phyloP scores from a whole-genome alignment of 2,113 vertebrate genomes.

The Bujurquina vittata region DNA sequence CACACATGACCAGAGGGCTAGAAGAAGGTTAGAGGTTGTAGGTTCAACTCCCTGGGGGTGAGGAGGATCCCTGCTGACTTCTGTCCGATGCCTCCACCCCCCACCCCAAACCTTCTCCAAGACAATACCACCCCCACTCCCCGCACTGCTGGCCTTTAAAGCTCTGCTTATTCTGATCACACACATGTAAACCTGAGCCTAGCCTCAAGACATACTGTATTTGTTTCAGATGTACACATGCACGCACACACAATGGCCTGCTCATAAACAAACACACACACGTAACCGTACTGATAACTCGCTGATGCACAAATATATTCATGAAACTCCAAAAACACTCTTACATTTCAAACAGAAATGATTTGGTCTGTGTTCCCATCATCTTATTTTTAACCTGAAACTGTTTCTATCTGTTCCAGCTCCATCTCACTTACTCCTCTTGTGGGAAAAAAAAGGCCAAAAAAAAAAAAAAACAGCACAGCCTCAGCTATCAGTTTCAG shows the following conservation, averaged over 20 bases:
- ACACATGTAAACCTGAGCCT: slow-evolving; percentile 69
- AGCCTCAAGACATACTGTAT: slow-evolving; percentile 47
- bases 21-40: slow-evolving; percentile 68
- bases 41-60: slow-evolving; percentile 72
- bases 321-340: not conserved
- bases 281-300: slow-evolving; percentile 22
- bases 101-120: slow-evolving; percentile 28
- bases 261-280: slow-evolving; percentile 41
- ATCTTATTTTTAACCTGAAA: slow-evolving; percentile 44
- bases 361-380: slow-evolving; percentile 40
- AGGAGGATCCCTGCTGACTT: slow-evolving; percentile 69
- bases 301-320: slow-evolving; percentile 44
- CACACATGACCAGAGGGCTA: slow-evolving; percentile 69
- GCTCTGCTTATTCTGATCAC: slow-evolving; percentile 68
- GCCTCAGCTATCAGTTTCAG: slow-evolving; percentile 60
- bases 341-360: slow-evolving; percentile 52
- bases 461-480: slow-evolving; percentile 24
- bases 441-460: slow-evolving; percentile 64
- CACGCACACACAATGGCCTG: not conserved
- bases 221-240: slow-evolving; percentile 39
- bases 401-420: slow-evolving; percentile 21
- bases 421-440: slow-evolving; percentile 62
- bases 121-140: slow-evolving; percentile 48
- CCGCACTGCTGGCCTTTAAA: slow-evolving; percentile 60
- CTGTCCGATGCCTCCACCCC: slow-evolving; percentile 7